Base-by-base conservation (phyloP, 2,113 vertebrate genomes). In the Pitta sordida region DNA sequence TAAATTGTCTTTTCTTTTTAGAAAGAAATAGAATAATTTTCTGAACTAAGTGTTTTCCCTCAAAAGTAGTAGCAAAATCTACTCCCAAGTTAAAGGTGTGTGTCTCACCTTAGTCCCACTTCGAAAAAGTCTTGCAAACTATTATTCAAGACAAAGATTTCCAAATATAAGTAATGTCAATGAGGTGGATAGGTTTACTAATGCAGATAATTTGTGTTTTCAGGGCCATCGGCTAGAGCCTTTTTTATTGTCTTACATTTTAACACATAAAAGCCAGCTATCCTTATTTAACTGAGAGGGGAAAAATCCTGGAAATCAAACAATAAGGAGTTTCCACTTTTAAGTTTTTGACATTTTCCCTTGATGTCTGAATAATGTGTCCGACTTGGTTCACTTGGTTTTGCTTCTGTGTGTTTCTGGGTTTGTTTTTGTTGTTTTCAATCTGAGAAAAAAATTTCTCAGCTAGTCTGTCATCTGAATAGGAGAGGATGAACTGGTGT, bases 341-440 rank as follows among this genome's bases (percentile, higher is more conserved):
- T 17, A 26, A 0, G 32, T 17, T 70, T 27, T 37, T 59, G 0
- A 30, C 53, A 2, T 56, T 89, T 81, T 69, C 4, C 10, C 23
- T 59, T 68, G 5, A 2, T 32, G 34, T 68, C 23, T 83, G 68
- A 93, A 73, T 24, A 60, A 78, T 3, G 4, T 60, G 26, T 8
- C 13, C 53, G 0, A 0, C 26, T 70, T 87, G 13, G 0, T 58
- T 58, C 4, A 1, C 17, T 62, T 53, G 10, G 2, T 29, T 39
- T 55, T n/a, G 12, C 4, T 56, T 60, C 41, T n/a, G n/a, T 59
- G 36, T 26, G n/a, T n/a, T n/a, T n/a, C n/a, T 36, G 10, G 3
- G 0, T 2, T 7, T 36, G 43, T 27, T 46, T 34, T 80, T 4
- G 2, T 62, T 56, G 14, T 64, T 86, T 74, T 68, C 63, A 69